Evolutionary conservation across 2,888 invertebrate species (phyloP), one percentile per base, ranked within the genome.

Genomic region (Esperia sulphurella): DNA sequence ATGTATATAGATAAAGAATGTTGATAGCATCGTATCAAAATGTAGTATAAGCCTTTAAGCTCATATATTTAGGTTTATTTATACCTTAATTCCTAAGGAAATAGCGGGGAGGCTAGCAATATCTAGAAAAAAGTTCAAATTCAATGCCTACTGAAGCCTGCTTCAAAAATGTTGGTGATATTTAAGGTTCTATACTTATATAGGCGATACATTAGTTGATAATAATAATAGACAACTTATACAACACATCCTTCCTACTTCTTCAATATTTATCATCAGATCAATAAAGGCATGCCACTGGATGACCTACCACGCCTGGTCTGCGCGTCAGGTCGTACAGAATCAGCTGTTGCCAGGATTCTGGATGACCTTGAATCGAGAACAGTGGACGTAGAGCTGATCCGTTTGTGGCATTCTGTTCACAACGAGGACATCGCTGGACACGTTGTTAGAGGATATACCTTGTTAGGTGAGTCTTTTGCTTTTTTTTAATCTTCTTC

Each of bases 371-470:
- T 95, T 28, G 91, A 91, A 57, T 90, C 88, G 7, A 90, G 88
- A 58, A 90, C 92, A 0, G 75, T 94, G 0, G 94, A 94, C 65
- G 86, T 83, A 0, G 94, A 94, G 58, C 90, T 90, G 38, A 71
- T 93, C 21, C 85, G 91, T 14, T 79, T 94, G 0, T 72, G 92
- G 40, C 93, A 94, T 39, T 86, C 91, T 8, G 81, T 93, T 30
- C 92, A 92, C 51, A 80, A 84, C 41, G 89, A 91, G 2, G 88
- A 91, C 10, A 91, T 92, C 2, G 68, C 83, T 1, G 92, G 94
- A 0, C 93, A 96, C 66, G 92, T 95, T 1, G 95, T 93, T 63
- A 91, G 97, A 55, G 97, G 97, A 13, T 97, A 91, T 70, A 91
- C 92, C 0, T 71, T 97, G 4, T 57, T 91, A 8, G 85, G 90